phyloP scores from a whole-genome alignment of 1,140 invertebrate genomes.

The Planococcus citri region DNA sequence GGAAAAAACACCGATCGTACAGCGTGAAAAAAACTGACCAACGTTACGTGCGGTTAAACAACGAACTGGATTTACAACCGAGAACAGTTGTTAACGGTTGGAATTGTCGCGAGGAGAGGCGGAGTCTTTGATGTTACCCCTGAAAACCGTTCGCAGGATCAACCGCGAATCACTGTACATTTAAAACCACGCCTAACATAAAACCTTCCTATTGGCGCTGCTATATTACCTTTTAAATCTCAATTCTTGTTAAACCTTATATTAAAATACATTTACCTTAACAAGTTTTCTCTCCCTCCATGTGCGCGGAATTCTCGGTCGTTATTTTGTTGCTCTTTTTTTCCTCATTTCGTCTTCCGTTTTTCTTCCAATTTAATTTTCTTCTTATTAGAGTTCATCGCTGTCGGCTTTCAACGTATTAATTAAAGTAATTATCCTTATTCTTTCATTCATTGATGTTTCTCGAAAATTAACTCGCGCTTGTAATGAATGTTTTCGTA shows the following conservation, averaged over 20 bases:
- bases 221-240: slow-evolving; percentile 16
- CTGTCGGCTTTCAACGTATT: slow-evolving; percentile 19
- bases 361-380: slow-evolving; percentile 12
- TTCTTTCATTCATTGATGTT: not conserved
- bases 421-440: slow-evolving; percentile 5
- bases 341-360: not conserved
- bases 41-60: not conserved
- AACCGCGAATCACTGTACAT: slow-evolving; percentile 14
- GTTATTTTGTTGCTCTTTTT: not conserved
- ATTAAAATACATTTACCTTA: slow-evolving; percentile 20
- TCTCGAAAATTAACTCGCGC: not conserved
- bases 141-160: not conserved
- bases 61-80: slow-evolving; percentile 1
- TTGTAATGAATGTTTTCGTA: not conserved
- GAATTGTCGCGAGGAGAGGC: not conserved
- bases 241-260: slow-evolving; percentile 12
- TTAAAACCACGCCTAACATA: slow-evolving; percentile 15
- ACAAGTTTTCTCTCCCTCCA: slow-evolving; percentile 15
- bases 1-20: no score
- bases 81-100: not conserved
- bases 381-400: slow-evolving; percentile 11
- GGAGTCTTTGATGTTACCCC: slow-evolving; percentile 6
- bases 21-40: slow-evolving; percentile 13
- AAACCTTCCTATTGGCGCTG: slow-evolving; percentile 15
- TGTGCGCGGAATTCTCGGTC: not conserved